Conservation (phyloP, 2,113 vertebrate species). For the Megaceryle torquata region DNA sequence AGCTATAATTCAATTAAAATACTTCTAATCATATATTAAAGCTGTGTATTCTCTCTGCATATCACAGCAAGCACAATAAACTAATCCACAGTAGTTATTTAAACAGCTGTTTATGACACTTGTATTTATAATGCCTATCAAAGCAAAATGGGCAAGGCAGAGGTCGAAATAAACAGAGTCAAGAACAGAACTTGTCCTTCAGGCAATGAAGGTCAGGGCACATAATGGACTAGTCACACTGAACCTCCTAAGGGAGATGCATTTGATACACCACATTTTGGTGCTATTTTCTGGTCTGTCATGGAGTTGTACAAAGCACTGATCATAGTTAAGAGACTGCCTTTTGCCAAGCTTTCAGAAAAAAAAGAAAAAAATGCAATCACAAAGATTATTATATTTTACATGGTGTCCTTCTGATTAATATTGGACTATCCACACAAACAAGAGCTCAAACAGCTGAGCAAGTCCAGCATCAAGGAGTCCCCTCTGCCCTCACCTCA, state of each 20-base stretch:
- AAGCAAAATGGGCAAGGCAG: not conserved
- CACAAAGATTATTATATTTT: constrained; percentile 22
- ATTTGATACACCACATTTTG: constrained; percentile 59
- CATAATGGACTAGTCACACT: constrained; percentile 68
- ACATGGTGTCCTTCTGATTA: not conserved
- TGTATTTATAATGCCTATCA: not conserved
- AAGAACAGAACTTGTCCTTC: constrained; percentile 39
- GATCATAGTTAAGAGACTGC: not conserved
- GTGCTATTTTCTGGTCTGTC: constrained; percentile 25
- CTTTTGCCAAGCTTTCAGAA: not conserved
- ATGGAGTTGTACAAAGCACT: constrained; percentile 6
- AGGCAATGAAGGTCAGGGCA: constrained; percentile 62
- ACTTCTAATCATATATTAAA: not conserved
- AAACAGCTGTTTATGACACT: not conserved
- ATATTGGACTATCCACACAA: not conserved
- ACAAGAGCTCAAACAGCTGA: not conserved
- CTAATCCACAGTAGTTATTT: not conserved
- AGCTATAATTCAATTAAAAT: not conserved
- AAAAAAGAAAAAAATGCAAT: not conserved
- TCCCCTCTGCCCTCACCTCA: not conserved
- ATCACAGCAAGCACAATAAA: not conserved
- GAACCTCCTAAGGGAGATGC: constrained; percentile 57
- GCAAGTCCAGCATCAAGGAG: not conserved
- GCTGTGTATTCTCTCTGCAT: not conserved
- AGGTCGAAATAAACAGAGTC: not conserved